phyloP scores from a whole-genome alignment of 30 jellyfish, hydroid and myxozoan genomes.

The Calvadosia cruxmelitensis region DNA sequence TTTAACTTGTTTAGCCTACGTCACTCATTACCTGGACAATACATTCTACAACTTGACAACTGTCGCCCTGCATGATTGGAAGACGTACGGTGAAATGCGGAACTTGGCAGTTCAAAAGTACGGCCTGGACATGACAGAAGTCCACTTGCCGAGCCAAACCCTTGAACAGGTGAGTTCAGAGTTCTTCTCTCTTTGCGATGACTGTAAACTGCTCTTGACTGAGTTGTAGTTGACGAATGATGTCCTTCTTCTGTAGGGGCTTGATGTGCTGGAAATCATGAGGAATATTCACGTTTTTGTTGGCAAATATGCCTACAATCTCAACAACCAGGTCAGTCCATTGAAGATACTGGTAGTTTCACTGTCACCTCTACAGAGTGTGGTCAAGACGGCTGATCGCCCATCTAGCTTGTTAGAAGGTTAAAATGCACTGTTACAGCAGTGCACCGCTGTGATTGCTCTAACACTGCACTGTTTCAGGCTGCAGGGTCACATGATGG shows the following conservation, averaged over 20 bases:
- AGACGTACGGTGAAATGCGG: slow-evolving; percentile 92
- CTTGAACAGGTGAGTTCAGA: slow-evolving; percentile 84
- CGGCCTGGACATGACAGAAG: slow-evolving; percentile 82
- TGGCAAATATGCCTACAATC: slow-evolving; percentile 85
- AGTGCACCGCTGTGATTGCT: too few relatives aligned
- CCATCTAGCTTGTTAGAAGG: too few relatives aligned
- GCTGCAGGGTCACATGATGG: too few relatives aligned
- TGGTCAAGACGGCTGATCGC: too few relatives aligned
- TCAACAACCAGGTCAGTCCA: slow-evolving; percentile 98
- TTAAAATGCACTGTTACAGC: too few relatives aligned
- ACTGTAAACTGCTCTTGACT: too few relatives aligned
- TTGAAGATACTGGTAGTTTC: too few relatives aligned
- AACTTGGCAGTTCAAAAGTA: slow-evolving; percentile 77
- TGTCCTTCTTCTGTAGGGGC: slow-evolving; percentile 43
- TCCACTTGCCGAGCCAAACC: slow-evolving; percentile 91
- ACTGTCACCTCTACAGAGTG: too few relatives aligned
- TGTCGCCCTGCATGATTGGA: slow-evolving; percentile 98
- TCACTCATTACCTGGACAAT: slow-evolving; percentile 90
- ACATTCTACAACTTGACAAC: slow-evolving; percentile 92
- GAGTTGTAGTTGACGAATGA: too few relatives aligned
- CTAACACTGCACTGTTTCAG: too few relatives aligned
- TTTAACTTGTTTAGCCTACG: slow-evolving; percentile 21
- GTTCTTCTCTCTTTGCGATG: too few relatives aligned
- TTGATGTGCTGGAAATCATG: slow-evolving; percentile 93
- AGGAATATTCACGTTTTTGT: slow-evolving; percentile 93